Evolutionary conservation across 2,888 invertebrate species (phyloP), one percentile per base, ranked within the genome.

Genomic region (Epicampocera succincta): DNA sequence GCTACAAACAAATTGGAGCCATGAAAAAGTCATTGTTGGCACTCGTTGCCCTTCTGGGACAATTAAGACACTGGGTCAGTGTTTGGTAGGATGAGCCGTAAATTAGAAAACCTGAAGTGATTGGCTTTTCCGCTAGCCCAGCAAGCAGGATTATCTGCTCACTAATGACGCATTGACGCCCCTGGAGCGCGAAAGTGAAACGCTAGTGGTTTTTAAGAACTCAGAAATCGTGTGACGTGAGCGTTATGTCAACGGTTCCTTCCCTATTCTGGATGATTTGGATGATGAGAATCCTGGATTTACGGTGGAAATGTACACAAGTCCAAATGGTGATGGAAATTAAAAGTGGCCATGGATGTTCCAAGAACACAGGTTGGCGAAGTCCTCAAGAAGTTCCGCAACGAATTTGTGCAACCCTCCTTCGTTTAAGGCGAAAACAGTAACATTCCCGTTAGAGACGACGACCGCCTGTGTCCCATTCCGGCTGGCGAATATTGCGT

Each of bases 301-400:
- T 0, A 85, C 85, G 0, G 85, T 87, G 3, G 86, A 88, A 17
- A 79, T 89, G 3, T 88, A 85, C 29, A 85, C 87, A 3, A 87
- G 88, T 60, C 88, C 88, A 11, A 85, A 85, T 15, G 85, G 85
- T 11, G 87, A 88, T 73, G 87, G 87, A 1, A 85, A 88, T 3
- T 89, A 84, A 85, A 87, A 0, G 86, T 88, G 84, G 87, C 86
- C 13, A 85, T 87, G 81, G 88, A 87, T 58, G 86, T 88, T 12
- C 89, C 88, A 0, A 86, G 83, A 29, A 88, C 88, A 0, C 84
- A 83, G 12, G 86, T 88, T 3, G 89, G 88, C 61, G 89, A 89
- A 11, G 88, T 86, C 40, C 86, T 88, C 69, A 86, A 87, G 15
- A 87, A 88, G 54, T 86, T 89, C 61, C 88, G 86, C 19, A 85